phyloP scores from a whole-genome alignment of 1,140 invertebrate species.

The Brachionus paranguensis region DNA sequence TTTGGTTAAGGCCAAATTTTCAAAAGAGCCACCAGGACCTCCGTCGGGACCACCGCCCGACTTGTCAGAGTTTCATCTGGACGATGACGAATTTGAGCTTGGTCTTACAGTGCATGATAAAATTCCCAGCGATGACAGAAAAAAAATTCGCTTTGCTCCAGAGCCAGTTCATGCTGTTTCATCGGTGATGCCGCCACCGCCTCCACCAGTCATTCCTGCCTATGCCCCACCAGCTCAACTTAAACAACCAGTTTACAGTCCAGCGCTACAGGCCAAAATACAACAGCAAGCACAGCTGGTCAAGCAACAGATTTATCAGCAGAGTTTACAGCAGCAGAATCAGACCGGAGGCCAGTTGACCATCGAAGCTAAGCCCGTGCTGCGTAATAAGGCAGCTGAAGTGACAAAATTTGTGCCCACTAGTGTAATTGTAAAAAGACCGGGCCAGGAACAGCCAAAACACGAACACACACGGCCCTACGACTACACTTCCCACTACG shows the following conservation, averaged over 20 bases:
- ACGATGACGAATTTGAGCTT: not conserved
- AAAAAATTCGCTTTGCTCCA: constrained; percentile 6
- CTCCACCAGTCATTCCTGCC: not conserved
- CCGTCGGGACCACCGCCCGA: constrained; percentile 2
- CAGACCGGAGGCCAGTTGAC: not conserved
- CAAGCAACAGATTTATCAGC: constrained; percentile 12
- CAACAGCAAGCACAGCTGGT: not conserved
- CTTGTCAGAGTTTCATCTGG: constrained; percentile 24
- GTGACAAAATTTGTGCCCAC: constrained; percentile 89
- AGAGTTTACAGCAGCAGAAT: not conserved
- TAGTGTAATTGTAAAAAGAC: constrained; percentile 72
- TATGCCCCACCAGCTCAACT: not conserved
- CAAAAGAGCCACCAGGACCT: not conserved
- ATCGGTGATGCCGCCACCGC: not conserved
- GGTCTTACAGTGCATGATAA: not conserved
- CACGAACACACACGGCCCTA: not conserved
- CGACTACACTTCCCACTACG: not conserved
- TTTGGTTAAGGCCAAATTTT: not conserved
- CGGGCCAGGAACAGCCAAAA: not conserved
- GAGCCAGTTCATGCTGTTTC: not conserved
- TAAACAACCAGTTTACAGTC: not conserved
- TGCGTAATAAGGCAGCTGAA: constrained; percentile 83
- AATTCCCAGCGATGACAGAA: not conserved
- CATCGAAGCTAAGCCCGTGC: constrained; percentile 67
- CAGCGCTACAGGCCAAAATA: not conserved